Percentiles rank a stretch among this genome's conserved stretches.
These are phyloP conservation scores for Cinclus mexicanus DNA, from an alignment of 2,113 vertebrate genomes.

Conservation along the genomic window DNA sequence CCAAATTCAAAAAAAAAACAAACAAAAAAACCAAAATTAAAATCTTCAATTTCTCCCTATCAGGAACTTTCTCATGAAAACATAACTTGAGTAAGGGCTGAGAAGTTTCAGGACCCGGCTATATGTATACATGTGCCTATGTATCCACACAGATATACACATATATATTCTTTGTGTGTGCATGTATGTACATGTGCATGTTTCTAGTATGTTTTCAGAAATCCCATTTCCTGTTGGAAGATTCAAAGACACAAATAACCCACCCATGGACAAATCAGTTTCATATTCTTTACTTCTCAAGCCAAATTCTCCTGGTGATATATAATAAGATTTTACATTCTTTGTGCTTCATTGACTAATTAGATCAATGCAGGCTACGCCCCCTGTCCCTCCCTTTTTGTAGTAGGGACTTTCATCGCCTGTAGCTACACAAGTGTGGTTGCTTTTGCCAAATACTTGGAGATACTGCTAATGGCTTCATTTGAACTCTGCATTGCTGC, in stretches of 20 bases:
- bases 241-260: not conserved
- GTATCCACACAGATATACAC: not conserved
- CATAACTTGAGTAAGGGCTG: not conserved
- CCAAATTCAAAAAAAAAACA: not conserved
- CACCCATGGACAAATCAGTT: conserved; percentile 42
- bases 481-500: conserved; percentile 48
- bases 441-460: conserved; percentile 64
- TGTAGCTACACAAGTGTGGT: conserved; percentile 44
- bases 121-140: rapidly evolving
- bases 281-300: conserved; percentile 27
- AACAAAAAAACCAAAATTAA: not conserved
- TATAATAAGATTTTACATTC: conserved; percentile 54
- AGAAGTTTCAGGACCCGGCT: not conserved
- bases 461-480: conserved; percentile 57
- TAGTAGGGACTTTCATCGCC: conserved; percentile 68
- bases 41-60: not conserved
- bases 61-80: not conserved
- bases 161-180: not conserved
- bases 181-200: not conserved
- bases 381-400: conserved; percentile 33
- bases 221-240: conserved; percentile 5
- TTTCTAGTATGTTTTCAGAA: not conserved
- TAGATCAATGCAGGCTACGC: conserved; percentile 51
- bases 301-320: conserved; percentile 37
- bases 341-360: conserved; percentile 52